Percentiles rank a stretch among this genome's conserved stretches.
These are phyloP conservation scores for Drosophila mauritiana DNA, from an alignment of 1,140 invertebrate genomes.

Conservation along the genomic window DNA sequence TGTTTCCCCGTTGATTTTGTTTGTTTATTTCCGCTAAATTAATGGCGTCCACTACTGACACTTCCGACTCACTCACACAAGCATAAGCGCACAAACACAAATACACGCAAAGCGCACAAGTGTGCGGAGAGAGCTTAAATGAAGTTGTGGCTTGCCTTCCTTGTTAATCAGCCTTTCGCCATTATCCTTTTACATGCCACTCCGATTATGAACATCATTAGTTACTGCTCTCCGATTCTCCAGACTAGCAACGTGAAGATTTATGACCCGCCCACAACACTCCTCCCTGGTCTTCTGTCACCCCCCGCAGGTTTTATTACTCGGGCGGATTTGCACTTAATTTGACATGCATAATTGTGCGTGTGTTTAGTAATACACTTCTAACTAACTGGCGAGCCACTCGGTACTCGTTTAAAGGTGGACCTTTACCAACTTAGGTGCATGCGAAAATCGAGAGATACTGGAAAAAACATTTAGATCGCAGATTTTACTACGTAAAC, in stretches of 20 bases:
- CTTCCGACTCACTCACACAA: conserved; percentile 58
- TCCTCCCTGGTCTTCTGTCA: conserved; percentile 1
- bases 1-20: conserved; percentile 71
- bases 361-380: conserved; percentile 50
- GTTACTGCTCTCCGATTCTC: conserved; percentile 71
- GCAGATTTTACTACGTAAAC: too few species aligned
- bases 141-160: conserved; percentile 59
- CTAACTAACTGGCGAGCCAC: conserved; percentile 19
- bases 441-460: too few species aligned
- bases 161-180: conserved; percentile 70
- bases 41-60: conserved; percentile 79
- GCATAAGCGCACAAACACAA: conserved; percentile 11
- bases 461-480: too few species aligned
- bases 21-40: conserved; percentile 82
- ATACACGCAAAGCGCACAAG: conserved; percentile 2
- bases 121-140: conserved; percentile 56
- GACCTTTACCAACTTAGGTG: too few species aligned
- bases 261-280: conserved; percentile 60
- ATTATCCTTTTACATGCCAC: conserved; percentile 79
- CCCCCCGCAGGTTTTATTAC: conserved; percentile 42
- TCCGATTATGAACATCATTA: conserved; percentile 82
- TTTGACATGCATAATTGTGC: conserved; percentile 78
- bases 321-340: conserved; percentile 69
- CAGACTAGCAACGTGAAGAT: conserved; percentile 56
- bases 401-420: not conserved